phyloP scores from a whole-genome alignment of 2,888 invertebrate species.

The Molanna angustata region DNA sequence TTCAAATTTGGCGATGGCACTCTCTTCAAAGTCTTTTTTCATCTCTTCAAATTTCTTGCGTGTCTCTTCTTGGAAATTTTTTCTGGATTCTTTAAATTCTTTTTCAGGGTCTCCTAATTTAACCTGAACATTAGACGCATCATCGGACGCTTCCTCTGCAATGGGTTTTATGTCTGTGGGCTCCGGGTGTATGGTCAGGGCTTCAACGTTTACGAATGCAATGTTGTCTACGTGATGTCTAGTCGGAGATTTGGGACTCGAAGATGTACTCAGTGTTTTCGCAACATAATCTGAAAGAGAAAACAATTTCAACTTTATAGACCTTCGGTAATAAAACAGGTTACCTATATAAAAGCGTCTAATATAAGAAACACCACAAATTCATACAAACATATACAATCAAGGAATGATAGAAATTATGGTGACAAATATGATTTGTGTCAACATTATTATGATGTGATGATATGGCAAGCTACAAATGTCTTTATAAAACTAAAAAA shows the following conservation, averaged over 20 bases:
- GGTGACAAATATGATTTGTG: background rate
- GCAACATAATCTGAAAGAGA: slow-evolving; percentile 48
- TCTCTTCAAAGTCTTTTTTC: slow-evolving; percentile 30
- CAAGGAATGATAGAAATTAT: background rate
- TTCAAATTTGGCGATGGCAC: slow-evolving; percentile 27
- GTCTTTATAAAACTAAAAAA: too few species aligned
- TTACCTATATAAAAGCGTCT: background rate
- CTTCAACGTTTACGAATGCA: slow-evolving; percentile 51
- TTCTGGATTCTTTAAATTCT: slow-evolving; percentile 23
- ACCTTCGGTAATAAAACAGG: background rate
- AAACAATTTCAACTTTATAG: background rate
- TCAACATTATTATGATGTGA: too few species aligned
- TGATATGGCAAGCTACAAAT: too few species aligned
- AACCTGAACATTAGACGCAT: slow-evolving; percentile 5
- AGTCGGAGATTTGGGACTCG: slow-evolving; percentile 50
- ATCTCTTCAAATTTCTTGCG: slow-evolving; percentile 30
- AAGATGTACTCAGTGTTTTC: slow-evolving; percentile 43
- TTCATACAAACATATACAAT: background rate
- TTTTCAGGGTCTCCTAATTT: slow-evolving; percentile 31
- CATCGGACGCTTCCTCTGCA: slow-evolving; percentile 5
- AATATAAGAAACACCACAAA: background rate
- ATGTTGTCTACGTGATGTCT: slow-evolving; percentile 51
- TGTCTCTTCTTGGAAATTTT: slow-evolving; percentile 29
- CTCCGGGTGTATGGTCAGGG: slow-evolving; percentile 30
- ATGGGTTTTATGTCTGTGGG: slow-evolving; percentile 10